These are phyloP conservation scores for Batillaria attramentaria DNA, from an alignment of 1,140 invertebrate species.

Conservation along the genomic window DNA sequence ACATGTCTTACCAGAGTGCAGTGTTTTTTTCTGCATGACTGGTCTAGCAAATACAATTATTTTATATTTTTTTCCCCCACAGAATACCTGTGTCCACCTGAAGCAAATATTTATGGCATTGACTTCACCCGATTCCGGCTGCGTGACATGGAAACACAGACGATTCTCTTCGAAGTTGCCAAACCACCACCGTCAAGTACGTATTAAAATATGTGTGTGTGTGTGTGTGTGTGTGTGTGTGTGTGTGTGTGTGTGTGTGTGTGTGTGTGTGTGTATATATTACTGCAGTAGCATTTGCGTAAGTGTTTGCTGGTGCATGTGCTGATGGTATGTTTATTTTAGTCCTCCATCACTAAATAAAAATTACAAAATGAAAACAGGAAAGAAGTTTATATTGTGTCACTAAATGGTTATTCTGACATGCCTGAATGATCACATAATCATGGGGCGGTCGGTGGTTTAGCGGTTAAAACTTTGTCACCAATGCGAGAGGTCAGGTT, in stretches of 20 bases:
- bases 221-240: not conserved
- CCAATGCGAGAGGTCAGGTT: too few relatives aligned
- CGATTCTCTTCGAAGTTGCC: conserved; percentile 96
- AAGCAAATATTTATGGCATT: conserved; percentile 97
- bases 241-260: not conserved
- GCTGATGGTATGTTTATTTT: too few relatives aligned
- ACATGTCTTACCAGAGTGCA: not conserved
- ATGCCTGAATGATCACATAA: too few relatives aligned
- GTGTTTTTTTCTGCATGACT: not conserved
- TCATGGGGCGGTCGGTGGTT: too few relatives aligned
- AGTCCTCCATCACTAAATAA: too few relatives aligned
- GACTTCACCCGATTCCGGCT: conserved; percentile 99
- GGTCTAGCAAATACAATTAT: not conserved
- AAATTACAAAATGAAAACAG: too few relatives aligned
- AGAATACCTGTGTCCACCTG: conserved; percentile 93
- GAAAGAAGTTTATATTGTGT: too few relatives aligned
- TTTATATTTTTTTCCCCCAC: conserved; percentile 26
- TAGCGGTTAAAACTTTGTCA: too few relatives aligned
- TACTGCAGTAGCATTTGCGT: not conserved
- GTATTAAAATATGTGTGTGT: too few relatives aligned
- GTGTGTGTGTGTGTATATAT: conserved; percentile 7
- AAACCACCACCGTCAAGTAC: conserved; percentile 79
- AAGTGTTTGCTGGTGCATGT: not conserved
- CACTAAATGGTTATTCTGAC: too few relatives aligned
- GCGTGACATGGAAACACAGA: conserved; percentile 92